phyloP scores from a whole-genome alignment of 2,888 invertebrate genomes.

The Hecatera dysodea region DNA sequence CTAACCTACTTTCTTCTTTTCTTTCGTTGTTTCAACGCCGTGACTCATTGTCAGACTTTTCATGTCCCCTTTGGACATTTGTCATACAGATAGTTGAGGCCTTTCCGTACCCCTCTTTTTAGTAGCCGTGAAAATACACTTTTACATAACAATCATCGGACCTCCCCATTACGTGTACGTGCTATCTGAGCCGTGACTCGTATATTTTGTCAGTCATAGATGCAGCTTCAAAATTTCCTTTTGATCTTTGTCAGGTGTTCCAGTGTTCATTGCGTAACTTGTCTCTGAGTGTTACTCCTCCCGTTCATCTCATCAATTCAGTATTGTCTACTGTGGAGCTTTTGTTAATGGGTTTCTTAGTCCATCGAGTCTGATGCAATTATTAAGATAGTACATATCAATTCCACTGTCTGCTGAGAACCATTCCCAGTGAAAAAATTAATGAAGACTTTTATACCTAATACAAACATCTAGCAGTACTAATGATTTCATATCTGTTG shows the following conservation, averaged over 20 bases:
- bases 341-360: background rate
- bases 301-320: no score
- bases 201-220: no score
- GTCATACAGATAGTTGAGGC: background rate
- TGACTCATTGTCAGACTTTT: no score
- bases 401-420: background rate
- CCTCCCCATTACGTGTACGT: no score
- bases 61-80: no score
- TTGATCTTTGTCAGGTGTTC: no score
- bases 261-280: background rate
- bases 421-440: background rate
- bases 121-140: no score
- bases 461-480: background rate
- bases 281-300: background rate
- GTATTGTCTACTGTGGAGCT: no score
- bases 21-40: no score
- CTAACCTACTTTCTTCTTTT: background rate
- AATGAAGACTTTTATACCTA: background rate
- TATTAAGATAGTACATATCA: background rate
- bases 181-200: no score
- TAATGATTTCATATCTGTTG: constrained; percentile 3
- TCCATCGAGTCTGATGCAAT: background rate
- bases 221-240: background rate
- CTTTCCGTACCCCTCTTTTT: background rate
- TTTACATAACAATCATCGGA: no score